These are phyloP conservation scores for Axinella damicornis DNA, from an alignment of 37 sponge, comb jelly and placozoan genomes.

Conservation along the genomic window DNA sequence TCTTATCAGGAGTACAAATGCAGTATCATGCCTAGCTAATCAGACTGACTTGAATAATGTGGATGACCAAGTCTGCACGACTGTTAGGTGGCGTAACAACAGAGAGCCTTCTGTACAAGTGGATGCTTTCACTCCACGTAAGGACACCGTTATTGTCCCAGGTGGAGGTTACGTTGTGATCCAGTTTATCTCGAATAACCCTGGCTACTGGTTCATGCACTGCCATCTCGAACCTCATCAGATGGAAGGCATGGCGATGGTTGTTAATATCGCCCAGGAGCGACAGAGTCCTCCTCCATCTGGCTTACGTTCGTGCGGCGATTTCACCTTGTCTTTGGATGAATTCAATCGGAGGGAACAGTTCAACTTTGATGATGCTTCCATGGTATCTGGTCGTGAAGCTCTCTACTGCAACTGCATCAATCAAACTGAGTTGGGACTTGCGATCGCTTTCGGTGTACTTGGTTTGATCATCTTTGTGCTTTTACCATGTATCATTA, in stretches of 20 bases:
- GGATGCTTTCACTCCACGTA: constrained; percentile 28
- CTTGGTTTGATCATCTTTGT: no score
- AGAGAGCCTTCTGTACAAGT: background rate
- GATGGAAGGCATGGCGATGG: constrained; percentile 79
- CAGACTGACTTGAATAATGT: constrained; percentile 16
- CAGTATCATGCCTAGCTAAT: constrained; percentile 16
- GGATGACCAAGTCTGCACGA: constrained; percentile 1
- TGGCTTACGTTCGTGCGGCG: no score
- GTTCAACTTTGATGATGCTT: no score
- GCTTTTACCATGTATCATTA: no score
- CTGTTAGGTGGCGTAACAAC: constrained; percentile 10
- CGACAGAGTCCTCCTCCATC: no score
- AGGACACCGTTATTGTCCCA: constrained; percentile 89
- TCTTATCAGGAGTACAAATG: background rate
- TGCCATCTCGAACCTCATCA: constrained; percentile 88
- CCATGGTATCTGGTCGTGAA: no score
- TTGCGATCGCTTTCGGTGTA: no score
- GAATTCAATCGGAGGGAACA: no score
- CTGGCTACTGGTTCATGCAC: constrained; percentile 93
- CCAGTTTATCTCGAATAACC: constrained; percentile 81
- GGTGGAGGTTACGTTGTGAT: constrained; percentile 86
- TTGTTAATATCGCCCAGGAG: constrained; percentile 19
- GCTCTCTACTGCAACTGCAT: no score
- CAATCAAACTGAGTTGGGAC: no score
- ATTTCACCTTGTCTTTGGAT: no score